These are phyloP conservation scores for Isurus oxyrinchus DNA, from an alignment of 2,113 vertebrate species.

Conservation along the genomic window DNA sequence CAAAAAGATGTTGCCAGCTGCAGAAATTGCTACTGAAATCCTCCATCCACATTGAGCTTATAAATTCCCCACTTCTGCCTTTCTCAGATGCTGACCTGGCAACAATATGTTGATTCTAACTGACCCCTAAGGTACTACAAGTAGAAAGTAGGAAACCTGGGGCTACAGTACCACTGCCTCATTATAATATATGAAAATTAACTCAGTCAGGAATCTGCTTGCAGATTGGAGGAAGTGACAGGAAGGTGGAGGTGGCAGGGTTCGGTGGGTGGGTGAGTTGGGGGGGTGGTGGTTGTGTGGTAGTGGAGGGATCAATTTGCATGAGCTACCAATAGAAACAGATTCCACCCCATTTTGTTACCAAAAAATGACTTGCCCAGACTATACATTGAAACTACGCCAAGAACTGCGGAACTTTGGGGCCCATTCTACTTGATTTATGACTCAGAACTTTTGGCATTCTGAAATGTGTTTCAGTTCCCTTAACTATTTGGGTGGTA, in stretches of 20 bases:
- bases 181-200: not conserved
- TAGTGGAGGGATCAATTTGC: not conserved
- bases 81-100: not conserved
- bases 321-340: not conserved
- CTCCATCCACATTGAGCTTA: not conserved
- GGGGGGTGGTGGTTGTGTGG: no score
- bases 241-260: no score
- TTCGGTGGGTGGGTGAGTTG: no score
- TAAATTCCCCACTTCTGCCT: not conserved
- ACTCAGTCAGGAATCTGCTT: not conserved
- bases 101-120: not conserved
- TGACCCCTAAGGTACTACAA: not conserved
- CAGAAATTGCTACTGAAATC: not conserved
- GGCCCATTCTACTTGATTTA: constrained; percentile 21
- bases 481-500: constrained; percentile 25
- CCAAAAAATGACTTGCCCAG: not conserved
- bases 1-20: not conserved
- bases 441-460: not conserved
- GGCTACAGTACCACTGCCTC: not conserved
- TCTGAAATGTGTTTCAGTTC: not conserved
- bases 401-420: not conserved
- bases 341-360: not conserved
- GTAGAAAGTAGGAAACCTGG: not conserved
- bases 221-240: not conserved
- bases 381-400: not conserved